These are phyloP conservation scores for Callaeas wilsoni DNA, from an alignment of 2,113 vertebrate species.

Conservation along the genomic window DNA sequence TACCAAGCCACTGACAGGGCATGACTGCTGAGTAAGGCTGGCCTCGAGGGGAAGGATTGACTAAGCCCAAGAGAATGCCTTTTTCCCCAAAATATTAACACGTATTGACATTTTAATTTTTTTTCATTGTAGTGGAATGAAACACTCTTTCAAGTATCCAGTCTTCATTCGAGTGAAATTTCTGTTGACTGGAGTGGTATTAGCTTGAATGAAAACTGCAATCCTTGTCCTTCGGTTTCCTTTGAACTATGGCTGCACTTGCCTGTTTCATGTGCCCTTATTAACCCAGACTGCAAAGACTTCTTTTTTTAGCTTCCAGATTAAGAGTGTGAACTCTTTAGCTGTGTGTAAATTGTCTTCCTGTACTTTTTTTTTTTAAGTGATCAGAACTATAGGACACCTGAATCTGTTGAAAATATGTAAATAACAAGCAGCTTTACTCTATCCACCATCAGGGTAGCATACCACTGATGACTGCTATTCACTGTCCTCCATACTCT, in stretches of 20 bases:
- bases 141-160: background rate
- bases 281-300: constrained; percentile 33
- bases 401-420: background rate
- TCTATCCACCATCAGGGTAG: background rate
- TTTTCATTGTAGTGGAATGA: background rate
- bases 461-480: background rate
- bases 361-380: background rate
- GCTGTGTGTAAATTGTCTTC: background rate
- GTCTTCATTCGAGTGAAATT: background rate
- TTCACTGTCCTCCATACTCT: background rate
- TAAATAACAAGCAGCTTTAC: background rate
- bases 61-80: background rate
- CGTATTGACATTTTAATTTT: background rate
- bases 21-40: background rate
- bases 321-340: constrained; percentile 32
- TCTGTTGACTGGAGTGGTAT: background rate
- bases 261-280: background rate
- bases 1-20: background rate
- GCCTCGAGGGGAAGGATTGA: background rate
- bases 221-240: background rate
- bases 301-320: constrained; percentile 51
- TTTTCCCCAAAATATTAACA: background rate
- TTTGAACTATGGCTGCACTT: background rate
- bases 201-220: background rate
- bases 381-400: background rate